A percentile compares a stretch with the other conserved stretches of the same genome.
These are phyloP conservation scores for Peromyscus attwateri DNA, from an alignment of 2,797 vertebrate genomes.

Conservation along the genomic window DNA sequence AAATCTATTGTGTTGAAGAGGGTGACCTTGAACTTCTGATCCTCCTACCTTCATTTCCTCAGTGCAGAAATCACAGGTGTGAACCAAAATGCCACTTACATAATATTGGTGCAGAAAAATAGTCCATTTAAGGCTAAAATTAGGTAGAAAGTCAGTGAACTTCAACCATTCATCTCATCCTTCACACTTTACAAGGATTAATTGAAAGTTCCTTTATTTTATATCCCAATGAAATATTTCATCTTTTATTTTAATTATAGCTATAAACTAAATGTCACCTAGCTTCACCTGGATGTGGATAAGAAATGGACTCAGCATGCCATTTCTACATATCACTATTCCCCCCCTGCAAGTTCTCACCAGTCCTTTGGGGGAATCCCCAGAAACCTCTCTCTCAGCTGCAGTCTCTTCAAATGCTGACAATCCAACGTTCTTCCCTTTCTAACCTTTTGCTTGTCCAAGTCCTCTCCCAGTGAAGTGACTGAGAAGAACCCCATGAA, in stretches of 20 bases:
- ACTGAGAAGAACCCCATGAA: neutral
- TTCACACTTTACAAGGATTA: conserved; percentile 64
- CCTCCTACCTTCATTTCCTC: neutral
- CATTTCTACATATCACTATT: neutral
- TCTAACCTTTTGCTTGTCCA: neutral
- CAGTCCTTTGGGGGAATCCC: neutral
- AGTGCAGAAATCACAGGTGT: neutral
- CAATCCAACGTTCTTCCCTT: neutral
- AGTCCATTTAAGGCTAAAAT: conserved; percentile 60
- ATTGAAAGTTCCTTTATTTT: conserved; percentile 58
- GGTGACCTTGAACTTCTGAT: neutral
- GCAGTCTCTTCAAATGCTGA: neutral
- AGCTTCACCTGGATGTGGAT: neutral
- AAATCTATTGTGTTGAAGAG: neutral
- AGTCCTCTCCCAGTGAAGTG: neutral
- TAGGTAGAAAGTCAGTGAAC: conserved; percentile 31
- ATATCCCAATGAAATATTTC: conserved; percentile 55
- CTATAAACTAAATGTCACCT: conserved; percentile 50
- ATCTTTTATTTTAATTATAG: conserved; percentile 48
- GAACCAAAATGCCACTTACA: neutral
- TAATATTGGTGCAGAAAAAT: conserved; percentile 45
- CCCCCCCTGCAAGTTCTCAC: neutral
- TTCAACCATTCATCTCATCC: conserved; percentile 49
- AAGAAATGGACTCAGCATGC: neutral
- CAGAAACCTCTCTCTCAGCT: neutral